phyloP scores from a whole-genome alignment of 2,888 invertebrate species.

The Morpho deidamia region DNA sequence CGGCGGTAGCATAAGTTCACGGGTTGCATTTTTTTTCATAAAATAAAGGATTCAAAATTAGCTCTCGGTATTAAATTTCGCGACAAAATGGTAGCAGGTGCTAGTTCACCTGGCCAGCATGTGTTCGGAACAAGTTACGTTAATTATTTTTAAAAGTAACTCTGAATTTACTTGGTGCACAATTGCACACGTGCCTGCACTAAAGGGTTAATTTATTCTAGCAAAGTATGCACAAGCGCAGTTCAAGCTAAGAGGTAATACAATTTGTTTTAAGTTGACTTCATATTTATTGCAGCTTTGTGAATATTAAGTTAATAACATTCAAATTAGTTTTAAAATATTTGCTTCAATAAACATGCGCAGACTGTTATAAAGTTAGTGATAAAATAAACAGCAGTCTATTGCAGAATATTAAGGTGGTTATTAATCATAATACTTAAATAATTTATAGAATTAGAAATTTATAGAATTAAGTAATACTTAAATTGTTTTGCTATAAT shows the following conservation, averaged over 20 bases:
- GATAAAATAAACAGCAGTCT: too few species aligned
- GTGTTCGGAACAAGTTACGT: conserved; percentile 53
- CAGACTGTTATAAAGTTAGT: background rate
- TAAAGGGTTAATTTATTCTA: conserved; percentile 14
- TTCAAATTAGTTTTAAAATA: background rate
- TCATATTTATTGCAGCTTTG: background rate
- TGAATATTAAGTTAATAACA: conserved; percentile 1
- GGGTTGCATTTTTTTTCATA: conserved; percentile 49
- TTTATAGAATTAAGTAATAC: too few species aligned
- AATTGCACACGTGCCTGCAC: conserved; percentile 10
- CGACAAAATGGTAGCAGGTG: conserved; percentile 61
- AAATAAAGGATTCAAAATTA: conserved; percentile 41
- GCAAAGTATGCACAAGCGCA: background rate
- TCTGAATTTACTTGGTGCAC: conserved; percentile 22
- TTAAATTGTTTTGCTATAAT: too few species aligned
- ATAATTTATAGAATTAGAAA: too few species aligned
- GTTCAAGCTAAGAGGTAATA: conserved; percentile 3
- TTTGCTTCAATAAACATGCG: background rate
- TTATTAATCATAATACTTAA: too few species aligned
- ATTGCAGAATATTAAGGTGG: background rate
- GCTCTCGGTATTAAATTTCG: conserved; percentile 69
- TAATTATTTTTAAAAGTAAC: conserved; percentile 44
- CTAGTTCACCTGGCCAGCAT: conserved; percentile 65
- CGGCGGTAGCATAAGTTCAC: conserved; percentile 52
- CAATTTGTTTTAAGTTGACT: conserved; percentile 6